Evolutionary conservation across 2,888 invertebrate genomes (phyloP), one percentile per base, ranked within the genome.

Genomic region (Thymelicus sylvestris): DNA sequence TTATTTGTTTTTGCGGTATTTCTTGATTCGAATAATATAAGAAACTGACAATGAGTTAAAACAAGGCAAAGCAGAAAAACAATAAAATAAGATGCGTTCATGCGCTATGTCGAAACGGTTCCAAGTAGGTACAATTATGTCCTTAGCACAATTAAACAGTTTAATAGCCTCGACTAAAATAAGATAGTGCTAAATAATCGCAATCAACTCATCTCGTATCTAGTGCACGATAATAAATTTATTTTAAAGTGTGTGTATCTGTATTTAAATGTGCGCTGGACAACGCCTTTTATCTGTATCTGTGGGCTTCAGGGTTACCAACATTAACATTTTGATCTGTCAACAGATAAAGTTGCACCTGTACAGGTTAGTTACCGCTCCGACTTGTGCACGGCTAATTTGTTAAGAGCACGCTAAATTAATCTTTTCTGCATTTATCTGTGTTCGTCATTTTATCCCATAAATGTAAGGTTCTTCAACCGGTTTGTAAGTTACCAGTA

Each of bases 121-220:
- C 38, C 41, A 71, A 52, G 65, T 60, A 60, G 60, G 60, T 73
- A 75, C 74, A 64, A 74, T 73, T 73, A 72, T 72, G 86, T 85
- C 86, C 86, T 88, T 86, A 88, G 83, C 86, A 89, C 88, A 89
- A 88, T 90, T 89, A 57, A 57, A 88, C 86, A 78, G 65, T 70
- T 61, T 71, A 71, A 71, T 71, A 71, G 71, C 71, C 61, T 79
- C 78, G 77, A 82, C 88, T 86, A 86, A 90, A 90, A 89, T 89
- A 89, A 89, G 83, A 86, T 77, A 72, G 75, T 80, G 81, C 76
- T 88, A 86, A 89, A 90, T 89, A 85, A 86, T 87, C 80, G 84
- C 89, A 84, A 87, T 86, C 86, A 85, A 75, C 74, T 71, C 75
- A 73, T 78, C 75, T 74, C 81, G 80, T 75, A 80, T 79, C 81